Conservation (phyloP, 2,797 vertebrate genomes). For the Cirrhinus molitorella region DNA sequence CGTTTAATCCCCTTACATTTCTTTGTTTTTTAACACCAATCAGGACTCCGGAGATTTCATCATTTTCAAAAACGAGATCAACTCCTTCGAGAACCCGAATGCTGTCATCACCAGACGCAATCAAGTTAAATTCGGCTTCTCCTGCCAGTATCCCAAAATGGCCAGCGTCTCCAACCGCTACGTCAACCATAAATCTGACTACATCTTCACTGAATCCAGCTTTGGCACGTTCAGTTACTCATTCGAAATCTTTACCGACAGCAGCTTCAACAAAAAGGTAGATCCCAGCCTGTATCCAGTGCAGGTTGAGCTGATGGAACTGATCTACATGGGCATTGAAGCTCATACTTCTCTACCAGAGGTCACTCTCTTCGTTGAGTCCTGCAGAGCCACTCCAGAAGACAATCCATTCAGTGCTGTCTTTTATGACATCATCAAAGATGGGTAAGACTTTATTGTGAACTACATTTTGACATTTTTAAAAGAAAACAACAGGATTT, state of each 20-base stretch:
- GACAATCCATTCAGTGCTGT: constrained; percentile 69
- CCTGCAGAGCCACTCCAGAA: constrained; percentile 77
- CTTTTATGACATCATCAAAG: constrained; percentile 73
- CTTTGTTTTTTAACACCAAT: neutral
- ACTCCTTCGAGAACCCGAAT: constrained; percentile 63
- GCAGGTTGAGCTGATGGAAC: constrained; percentile 69
- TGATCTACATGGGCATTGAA: constrained; percentile 75
- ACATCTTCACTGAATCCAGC: constrained; percentile 75
- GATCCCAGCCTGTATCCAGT: constrained; percentile 71
- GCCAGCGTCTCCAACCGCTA: constrained; percentile 68
- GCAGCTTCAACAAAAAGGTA: constrained; percentile 64
- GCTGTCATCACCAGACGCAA: constrained; percentile 68
- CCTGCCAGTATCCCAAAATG: constrained; percentile 74
- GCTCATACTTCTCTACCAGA: constrained; percentile 69
- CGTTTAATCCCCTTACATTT: neutral
- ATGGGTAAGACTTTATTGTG: constrained; percentile 69
- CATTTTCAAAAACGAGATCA: constrained; percentile 73
- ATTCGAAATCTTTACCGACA: constrained; percentile 69
- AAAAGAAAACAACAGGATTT: neutral
- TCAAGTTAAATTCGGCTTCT: constrained; percentile 68
- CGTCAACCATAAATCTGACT: constrained; percentile 69
- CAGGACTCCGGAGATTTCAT: constrained; percentile 75
- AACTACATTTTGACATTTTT: neutral
- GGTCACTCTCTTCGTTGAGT: constrained; percentile 76
- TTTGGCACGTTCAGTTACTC: constrained; percentile 77